Evolutionary conservation across 2,797 vertebrate species (phyloP).

Genomic region (Pygocentrus nattereri): DNA sequence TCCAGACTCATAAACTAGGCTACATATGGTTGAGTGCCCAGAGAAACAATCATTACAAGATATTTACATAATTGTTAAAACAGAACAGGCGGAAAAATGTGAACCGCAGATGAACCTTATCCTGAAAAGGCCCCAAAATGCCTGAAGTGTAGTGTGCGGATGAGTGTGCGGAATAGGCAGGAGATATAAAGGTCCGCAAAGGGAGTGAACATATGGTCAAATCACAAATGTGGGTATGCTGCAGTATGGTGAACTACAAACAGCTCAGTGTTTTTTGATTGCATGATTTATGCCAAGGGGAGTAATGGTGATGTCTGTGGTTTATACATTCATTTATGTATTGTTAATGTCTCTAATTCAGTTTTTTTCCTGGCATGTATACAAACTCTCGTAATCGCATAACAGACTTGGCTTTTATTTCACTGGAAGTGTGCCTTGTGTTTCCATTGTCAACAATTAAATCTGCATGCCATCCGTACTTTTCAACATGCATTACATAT

Average conservation of each 20-base stretch:
- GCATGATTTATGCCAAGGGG: conserved; percentile 13
- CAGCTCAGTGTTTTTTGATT: conserved; percentile 11
- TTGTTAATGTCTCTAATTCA: not conserved
- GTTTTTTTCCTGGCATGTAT: not conserved
- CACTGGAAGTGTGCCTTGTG: not conserved
- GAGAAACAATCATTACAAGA: conserved; percentile 52
- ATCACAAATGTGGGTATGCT: conserved; percentile 7
- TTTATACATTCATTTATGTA: too few species aligned
- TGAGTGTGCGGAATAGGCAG: conserved; percentile 2
- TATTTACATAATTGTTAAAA: conserved; percentile 62
- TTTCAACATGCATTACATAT: not conserved
- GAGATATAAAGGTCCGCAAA: not conserved
- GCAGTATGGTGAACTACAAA: not conserved
- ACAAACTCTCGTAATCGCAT: not conserved
- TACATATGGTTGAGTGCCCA: conserved; percentile 45
- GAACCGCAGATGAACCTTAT: conserved; percentile 59
- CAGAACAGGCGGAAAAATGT: conserved; percentile 52
- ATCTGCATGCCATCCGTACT: not conserved
- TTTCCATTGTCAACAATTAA: not conserved
- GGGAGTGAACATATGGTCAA: conserved; percentile 20
- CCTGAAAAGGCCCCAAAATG: conserved; percentile 58
- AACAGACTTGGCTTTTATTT: conserved; percentile 4
- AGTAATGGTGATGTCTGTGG: not conserved
- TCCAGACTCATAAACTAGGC: conserved; percentile 37
- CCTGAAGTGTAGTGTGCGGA: conserved; percentile 54